Base-by-base conservation (phyloP, 2,797 vertebrate genomes). In the Iguana delicatissima region DNA sequence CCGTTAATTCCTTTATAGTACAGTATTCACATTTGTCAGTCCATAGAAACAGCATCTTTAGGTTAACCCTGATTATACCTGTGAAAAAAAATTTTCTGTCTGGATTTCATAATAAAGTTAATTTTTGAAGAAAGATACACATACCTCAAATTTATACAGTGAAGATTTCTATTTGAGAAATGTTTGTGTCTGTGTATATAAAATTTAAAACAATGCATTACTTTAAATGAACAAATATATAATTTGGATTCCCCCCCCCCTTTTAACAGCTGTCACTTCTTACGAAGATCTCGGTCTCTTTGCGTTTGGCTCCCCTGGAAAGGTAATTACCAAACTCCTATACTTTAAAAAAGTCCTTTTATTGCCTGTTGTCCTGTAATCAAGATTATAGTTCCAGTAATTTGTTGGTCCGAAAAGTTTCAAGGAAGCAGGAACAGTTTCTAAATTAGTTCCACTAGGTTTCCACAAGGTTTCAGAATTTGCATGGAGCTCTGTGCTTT, bases 221-320 rank as follows among this genome's bases (percentile, higher is more conserved):
- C 42, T 10, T 32, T 29, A 69, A 32, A 29, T 2, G 12, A 69
- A 29, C 67, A 32, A 10, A 69, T 69, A 69, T 13, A 69, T 69
- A 69, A 69, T 29, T 76, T 38, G 18, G 13, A 4, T 79, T 42
- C 13, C 20, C n/a, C 35, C 35, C n/a, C 6, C 24, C 22, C 64
- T 84, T 38, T 82, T 89, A 77, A 94, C 93, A 99, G 99, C 98
- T 85, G 97, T 99, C 81, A 98, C 97, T 79, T 98, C 98, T 67
- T 99, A 99, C 87, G 99, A 99, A 97, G 98, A 97, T 87, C 97
- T 99, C 57, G 99, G 99, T 84, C 96, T 96, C 16, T 97, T 96
- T 96, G 98, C 98, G 1, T 98, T 99, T 93, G 96, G 96, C 93
- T 98, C 97, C 93, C 59, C 97, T 94, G 99, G 99, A 94, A 99